Evolutionary conservation across 2,113 vertebrate species (phyloP), one percentile per base, ranked within the genome.

Genomic region (Mustela lutreola): DNA sequence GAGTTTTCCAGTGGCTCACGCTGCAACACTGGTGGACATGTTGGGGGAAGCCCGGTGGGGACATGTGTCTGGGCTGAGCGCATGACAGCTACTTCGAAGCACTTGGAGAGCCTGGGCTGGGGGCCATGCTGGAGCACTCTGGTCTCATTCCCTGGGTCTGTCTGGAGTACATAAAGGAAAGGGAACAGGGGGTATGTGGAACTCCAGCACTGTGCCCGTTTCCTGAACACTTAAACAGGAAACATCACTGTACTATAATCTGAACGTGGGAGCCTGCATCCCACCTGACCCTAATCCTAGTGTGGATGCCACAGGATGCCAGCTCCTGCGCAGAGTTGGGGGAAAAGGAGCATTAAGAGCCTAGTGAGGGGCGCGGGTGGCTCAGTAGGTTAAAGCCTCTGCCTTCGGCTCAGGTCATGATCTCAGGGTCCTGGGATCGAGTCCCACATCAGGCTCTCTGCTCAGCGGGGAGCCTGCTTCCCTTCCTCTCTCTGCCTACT

Each of bases 301-400:
- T 0, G 22, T 2, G 45, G 19, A 73, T 45, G 62, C 28, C 73
- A 76, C 42, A 16, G 78, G 3, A 18, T 0, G 1, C 16, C 3
- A 10, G 4, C 8, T 76, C 67, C 81, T 50, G 7, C 18, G 33
- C 19, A 24, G 53, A 58, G 24, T 1, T 85, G 75, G 1, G 28
- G 6, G 56, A 12, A 65, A 56, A 42, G 42, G 16, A 65, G 11
- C 9, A 16, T 42, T 18, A 5, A 7, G 45, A 63, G 48, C 19
- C 48, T 0, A 0, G 42, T 11, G 39, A n/a, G 39, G 50, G 15
- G 50, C 50, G 15, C 50, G 50, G 50, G 50, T 53, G 50, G 50
- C 50, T 16, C 50, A 53, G 50, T 53, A 4, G 50, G 50, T 53
- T 53, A 53, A 53, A 53, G 50, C 50, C 50, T 53, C 4, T 16